Evolutionary conservation across 2,797 vertebrate genomes (phyloP).

Genomic region (Sebastes iracundus): DNA sequence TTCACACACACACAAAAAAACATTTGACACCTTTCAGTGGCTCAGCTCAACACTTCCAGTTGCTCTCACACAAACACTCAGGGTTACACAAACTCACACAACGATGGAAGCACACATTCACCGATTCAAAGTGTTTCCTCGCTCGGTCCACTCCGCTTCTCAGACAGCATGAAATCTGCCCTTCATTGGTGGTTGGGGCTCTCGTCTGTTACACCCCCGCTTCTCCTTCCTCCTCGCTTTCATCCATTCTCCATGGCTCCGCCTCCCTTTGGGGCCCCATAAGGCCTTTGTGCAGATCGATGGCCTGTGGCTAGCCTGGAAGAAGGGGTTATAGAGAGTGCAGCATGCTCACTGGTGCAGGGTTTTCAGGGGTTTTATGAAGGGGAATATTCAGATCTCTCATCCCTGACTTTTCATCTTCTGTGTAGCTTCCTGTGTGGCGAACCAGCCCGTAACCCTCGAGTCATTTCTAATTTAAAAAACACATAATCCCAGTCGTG

Average conservation of each 20-base stretch:
- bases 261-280: slow-evolving; percentile 48
- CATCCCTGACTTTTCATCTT: neutral
- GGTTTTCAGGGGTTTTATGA: neutral
- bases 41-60: slow-evolving; percentile 44
- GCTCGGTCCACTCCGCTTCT: slow-evolving; percentile 32
- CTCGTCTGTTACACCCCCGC: slow-evolving; percentile 33
- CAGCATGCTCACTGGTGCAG: slow-evolving; percentile 1
- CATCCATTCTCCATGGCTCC: slow-evolving; percentile 58
- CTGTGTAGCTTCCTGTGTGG: neutral
- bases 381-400: slow-evolving; percentile 7
- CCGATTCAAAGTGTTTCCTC: slow-evolving; percentile 46
- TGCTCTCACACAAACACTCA: slow-evolving; percentile 52
- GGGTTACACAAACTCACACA: slow-evolving; percentile 49
- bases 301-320: slow-evolving; percentile 63
- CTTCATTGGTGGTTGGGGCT: slow-evolving; percentile 31
- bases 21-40: slow-evolving; percentile 76
- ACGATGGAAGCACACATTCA: slow-evolving; percentile 28
- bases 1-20: slow-evolving; percentile 45
- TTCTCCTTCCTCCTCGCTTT: slow-evolving; percentile 57
- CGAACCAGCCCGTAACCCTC: neutral
- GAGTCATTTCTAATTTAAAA: neutral
- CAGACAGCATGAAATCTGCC: slow-evolving; percentile 72
- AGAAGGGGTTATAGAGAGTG: slow-evolving; percentile 62
- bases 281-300: slow-evolving; percentile 64
- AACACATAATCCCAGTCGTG: neutral